phyloP scores from a whole-genome alignment of 1,140 invertebrate species.

The Conus betulinus region DNA sequence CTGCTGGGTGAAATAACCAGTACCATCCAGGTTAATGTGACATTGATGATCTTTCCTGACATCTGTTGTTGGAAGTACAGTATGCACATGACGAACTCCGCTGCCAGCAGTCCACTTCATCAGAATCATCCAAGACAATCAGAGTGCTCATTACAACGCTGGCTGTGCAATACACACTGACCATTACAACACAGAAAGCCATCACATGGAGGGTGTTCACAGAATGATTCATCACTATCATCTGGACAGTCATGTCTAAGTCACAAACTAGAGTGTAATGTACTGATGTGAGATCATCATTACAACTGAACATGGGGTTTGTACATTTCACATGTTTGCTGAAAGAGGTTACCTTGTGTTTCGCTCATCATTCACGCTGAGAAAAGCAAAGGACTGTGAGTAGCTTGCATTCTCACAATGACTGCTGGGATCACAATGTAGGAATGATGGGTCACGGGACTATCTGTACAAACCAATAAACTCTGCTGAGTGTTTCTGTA shows the following conservation, averaged over 20 bases:
- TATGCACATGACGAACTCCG: not conserved
- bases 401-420: too few species aligned
- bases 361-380: not conserved
- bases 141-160: not conserved
- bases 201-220: not conserved
- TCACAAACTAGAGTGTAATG: too few species aligned
- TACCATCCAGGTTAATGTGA: not conserved
- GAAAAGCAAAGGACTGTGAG: not conserved
- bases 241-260: too few species aligned
- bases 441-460: not conserved
- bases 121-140: not conserved
- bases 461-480: not conserved
- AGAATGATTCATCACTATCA: too few species aligned
- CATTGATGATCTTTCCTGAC: not conserved
- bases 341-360: not conserved
- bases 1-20: not conserved
- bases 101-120: not conserved
- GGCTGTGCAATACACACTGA: not conserved
- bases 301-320: too few species aligned
- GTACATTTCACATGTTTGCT: not conserved
- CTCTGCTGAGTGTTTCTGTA: not conserved
- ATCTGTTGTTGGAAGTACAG: not conserved
- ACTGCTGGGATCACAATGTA: not conserved
- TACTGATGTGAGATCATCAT: too few species aligned
- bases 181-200: not conserved